A percentile compares a stretch with the other conserved stretches of the same genome.
Conservation (phyloP, 92 coral and sea anemone genomes). For the Epizoanthus illoricatus region DNA sequence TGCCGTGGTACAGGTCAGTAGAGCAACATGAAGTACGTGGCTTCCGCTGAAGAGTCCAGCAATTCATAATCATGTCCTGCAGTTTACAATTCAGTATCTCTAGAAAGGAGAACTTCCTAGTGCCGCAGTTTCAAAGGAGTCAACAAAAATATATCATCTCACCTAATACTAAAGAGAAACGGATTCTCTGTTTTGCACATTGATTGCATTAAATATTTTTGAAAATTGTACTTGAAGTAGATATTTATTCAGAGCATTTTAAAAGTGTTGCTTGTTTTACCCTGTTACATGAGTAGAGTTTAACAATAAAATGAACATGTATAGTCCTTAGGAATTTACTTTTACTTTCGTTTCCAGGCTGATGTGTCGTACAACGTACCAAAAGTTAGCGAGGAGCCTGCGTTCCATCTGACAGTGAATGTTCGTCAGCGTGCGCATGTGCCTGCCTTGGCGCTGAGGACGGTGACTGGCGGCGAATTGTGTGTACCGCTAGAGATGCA, state of each 20-base stretch:
- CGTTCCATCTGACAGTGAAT: constrained; percentile 70
- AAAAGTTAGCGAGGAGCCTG: constrained; percentile 75
- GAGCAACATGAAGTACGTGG: no score
- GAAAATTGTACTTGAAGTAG: not conserved
- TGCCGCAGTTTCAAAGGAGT: no score
- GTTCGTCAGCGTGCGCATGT: constrained; percentile 47
- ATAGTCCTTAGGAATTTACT: not conserved
- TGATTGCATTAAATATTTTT: no score
- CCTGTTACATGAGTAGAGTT: no score
- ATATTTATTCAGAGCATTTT: not conserved
- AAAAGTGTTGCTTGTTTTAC: not conserved
- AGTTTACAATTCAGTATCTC: not conserved
- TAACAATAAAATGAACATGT: not conserved
- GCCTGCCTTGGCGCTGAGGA: constrained; percentile 22
- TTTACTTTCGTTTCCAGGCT: constrained; percentile 50
- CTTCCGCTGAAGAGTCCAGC: not conserved
- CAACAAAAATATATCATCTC: no score
- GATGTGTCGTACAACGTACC: constrained; percentile 87
- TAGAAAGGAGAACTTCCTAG: no score
- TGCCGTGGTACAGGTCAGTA: constrained; percentile 85
- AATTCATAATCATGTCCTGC: not conserved
- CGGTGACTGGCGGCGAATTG: constrained; percentile 66
- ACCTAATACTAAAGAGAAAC: no score
- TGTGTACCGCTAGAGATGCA: constrained; percentile 77
- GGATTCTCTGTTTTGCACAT: no score